Percentiles rank a stretch among this genome's conserved stretches.
Evolutionary conservation across 2,888 invertebrate species (phyloP).

Genomic region (Melikaiella ostensackeni): DNA sequence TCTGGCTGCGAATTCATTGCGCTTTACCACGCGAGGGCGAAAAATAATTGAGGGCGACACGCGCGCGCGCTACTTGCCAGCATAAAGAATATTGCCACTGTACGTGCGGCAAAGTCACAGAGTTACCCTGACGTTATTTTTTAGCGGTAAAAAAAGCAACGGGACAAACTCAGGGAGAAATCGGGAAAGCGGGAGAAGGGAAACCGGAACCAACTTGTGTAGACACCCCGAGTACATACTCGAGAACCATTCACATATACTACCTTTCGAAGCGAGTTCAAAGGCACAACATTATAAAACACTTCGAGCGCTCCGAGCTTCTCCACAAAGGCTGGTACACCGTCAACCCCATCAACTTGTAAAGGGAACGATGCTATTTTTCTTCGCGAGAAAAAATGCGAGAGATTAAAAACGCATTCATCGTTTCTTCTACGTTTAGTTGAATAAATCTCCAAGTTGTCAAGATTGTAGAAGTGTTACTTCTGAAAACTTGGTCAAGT

Average conservation of each 20-base stretch:
- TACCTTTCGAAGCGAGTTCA: neutral
- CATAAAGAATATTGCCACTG: slow-evolving; percentile 13
- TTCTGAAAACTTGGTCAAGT: no score
- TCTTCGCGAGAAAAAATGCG: neutral
- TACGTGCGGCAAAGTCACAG: neutral
- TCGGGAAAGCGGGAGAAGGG: neutral
- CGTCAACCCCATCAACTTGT: neutral
- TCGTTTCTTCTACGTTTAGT: neutral
- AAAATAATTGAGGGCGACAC: slow-evolving; percentile 23
- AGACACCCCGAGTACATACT: slow-evolving; percentile 2
- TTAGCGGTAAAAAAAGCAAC: neutral
- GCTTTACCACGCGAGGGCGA: slow-evolving; percentile 13
- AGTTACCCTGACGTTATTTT: slow-evolving; percentile 5
- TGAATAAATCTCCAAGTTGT: no score
- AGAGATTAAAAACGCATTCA: neutral
- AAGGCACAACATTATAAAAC: slow-evolving; percentile 9
- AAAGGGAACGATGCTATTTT: neutral
- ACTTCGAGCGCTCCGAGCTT: slow-evolving; percentile 4
- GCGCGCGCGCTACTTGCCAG: neutral
- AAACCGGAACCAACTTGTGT: neutral
- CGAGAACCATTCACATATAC: slow-evolving; percentile 10
- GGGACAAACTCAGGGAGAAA: neutral
- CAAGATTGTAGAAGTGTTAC: no score
- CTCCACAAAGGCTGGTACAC: slow-evolving; percentile 8
- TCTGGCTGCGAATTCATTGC: slow-evolving; percentile 20